phyloP scores from a whole-genome alignment of 2,113 vertebrate species.

The Raja brachyura region DNA sequence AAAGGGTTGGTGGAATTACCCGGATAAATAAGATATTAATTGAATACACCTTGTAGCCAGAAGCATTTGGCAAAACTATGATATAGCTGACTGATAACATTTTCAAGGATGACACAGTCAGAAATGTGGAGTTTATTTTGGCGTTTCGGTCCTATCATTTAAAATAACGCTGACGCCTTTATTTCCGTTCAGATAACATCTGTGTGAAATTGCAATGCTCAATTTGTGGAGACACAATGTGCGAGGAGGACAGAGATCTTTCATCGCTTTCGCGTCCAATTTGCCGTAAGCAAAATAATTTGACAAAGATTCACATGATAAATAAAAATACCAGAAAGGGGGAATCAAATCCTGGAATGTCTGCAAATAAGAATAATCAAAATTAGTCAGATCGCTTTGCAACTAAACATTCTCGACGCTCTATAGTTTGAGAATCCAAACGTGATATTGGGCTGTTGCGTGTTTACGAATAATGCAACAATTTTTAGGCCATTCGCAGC shows the following conservation, averaged over 20 bases:
- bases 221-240: background rate
- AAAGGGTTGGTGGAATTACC: background rate
- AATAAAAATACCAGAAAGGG: background rate
- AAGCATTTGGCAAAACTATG: background rate
- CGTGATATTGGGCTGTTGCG: background rate
- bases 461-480: background rate
- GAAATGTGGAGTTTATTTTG: too few relatives aligned
- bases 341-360: background rate
- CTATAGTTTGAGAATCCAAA: background rate
- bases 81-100: background rate
- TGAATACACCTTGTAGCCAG: slow-evolving; percentile 21
- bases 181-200: slow-evolving; percentile 35
- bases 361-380: background rate
- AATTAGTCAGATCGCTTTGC: background rate
- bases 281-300: background rate
- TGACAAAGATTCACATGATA: background rate
- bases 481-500: background rate
- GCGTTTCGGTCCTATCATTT: background rate
- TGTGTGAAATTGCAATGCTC: slow-evolving; percentile 8
- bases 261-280: background rate
- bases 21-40: background rate
- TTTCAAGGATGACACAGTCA: background rate
- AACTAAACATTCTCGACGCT: too few relatives aligned
- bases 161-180: slow-evolving; percentile 17
- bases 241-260: background rate